Evolutionary conservation across 1,140 invertebrate species (phyloP).

Genomic region (Daktulosphaira vitifoliae): DNA sequence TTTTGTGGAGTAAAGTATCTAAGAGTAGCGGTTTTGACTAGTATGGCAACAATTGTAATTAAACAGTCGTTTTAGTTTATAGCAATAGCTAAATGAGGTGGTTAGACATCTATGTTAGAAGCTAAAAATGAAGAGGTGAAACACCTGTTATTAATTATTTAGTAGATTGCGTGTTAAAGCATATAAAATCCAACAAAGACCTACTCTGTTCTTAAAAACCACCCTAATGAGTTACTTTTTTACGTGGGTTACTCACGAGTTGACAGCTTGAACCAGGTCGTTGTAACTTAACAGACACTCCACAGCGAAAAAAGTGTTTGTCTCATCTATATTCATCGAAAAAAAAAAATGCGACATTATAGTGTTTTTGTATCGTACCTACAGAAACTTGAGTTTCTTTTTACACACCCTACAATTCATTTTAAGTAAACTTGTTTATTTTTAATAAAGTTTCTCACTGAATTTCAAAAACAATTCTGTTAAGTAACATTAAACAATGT

Average conservation of each 20-base stretch:
- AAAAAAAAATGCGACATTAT: background rate
- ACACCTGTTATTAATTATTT: slow-evolving; percentile 17
- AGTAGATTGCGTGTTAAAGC: background rate
- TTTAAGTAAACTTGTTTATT: no score
- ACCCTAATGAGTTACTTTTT: slow-evolving; percentile 19
- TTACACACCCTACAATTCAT: no score
- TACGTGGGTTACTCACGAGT: background rate
- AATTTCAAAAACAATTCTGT: no score
- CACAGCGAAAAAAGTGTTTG: background rate
- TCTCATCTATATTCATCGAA: slow-evolving; percentile 12
- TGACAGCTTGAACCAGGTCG: slow-evolving; percentile 1
- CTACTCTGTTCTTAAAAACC: background rate
- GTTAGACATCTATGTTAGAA: background rate
- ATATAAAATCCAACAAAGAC: slow-evolving; percentile 20
- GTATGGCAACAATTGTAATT: slow-evolving; percentile 6
- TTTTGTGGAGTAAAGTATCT: background rate
- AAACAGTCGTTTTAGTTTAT: background rate
- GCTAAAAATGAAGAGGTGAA: background rate
- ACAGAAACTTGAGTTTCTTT: no score
- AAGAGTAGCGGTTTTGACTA: slow-evolving; percentile 13
- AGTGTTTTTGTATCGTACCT: no score
- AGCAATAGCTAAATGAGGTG: background rate
- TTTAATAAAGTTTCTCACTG: no score
- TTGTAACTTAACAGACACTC: background rate
- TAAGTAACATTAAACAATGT: no score